Base-by-base conservation (phyloP, 2,888 invertebrate genomes). In the Salpingus planirostris region DNA sequence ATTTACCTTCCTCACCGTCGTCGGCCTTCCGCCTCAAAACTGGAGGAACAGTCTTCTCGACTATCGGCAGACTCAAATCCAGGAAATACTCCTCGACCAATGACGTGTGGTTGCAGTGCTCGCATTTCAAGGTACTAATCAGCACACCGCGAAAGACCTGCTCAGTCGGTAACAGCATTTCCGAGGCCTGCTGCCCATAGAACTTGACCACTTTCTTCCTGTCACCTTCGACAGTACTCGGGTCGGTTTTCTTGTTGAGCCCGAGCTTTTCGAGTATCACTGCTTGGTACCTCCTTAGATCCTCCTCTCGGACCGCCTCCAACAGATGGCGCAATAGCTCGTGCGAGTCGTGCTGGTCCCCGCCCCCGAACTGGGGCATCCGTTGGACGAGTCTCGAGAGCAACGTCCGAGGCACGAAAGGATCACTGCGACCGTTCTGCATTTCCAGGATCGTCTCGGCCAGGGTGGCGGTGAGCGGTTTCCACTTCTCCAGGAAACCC, bases 321-420 rank as follows among this genome's bases (percentile, higher is more conserved):
- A 97, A 67, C 26, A 97, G 66, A 65, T 90, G 89, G 31, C 96
- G 69, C 11, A 98, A 70, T 32, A 97, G 67, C 62, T 98, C 97
- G 55, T 98, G 97, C 0, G 96, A 81, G 61, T 98, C 97, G 56
- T 98, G 97, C 57, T 98, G 96, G 50, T 92, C 88, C 2, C 86
- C 91, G 6, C 92, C 92, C 29, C 85, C 83, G 62, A 95, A 96
- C 59, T 92, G 84, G 0, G 87, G 84, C 56, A 79, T 70, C 47
- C 80, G 79, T 44, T 65, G 68, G 34, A 76, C 78, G 12, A 85
- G 67, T 36, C 74, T 73, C 1, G 70, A 69, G 14, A 83, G 69
- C 26, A 86, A 65, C 52, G 74, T 72, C 13, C 71, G 62, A 1
- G 85, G 85, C 12, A 68, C 76, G 44, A 72, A 77, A 11, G 80